phyloP scores from a whole-genome alignment of 2,797 vertebrate genomes.

The Lepidocolaptes lacrymiger region DNA sequence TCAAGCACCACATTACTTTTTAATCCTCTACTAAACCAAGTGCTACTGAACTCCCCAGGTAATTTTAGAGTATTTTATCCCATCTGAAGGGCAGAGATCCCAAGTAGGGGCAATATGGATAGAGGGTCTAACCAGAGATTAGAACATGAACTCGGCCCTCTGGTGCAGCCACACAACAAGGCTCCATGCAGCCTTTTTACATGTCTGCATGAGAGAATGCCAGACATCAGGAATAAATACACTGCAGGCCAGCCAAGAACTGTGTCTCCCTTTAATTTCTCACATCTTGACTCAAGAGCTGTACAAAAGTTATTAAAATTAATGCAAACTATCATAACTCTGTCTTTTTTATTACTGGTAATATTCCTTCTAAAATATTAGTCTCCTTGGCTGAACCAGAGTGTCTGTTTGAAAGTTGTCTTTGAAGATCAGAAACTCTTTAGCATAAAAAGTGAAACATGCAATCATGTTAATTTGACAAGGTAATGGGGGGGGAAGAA shows the following conservation, averaged over 20 bases:
- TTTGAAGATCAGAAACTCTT: constrained; percentile 67
- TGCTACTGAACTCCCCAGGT: not conserved
- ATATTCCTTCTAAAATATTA: constrained; percentile 75
- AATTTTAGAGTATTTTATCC: not conserved
- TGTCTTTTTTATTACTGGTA: constrained; percentile 72
- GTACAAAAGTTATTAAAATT: constrained; percentile 75
- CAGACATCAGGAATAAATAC: not conserved
- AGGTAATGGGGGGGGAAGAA: constrained; percentile 14
- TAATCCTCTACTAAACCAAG: not conserved
- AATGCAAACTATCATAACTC: constrained; percentile 74
- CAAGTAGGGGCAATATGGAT: accelerated
- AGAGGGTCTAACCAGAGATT: not conserved
- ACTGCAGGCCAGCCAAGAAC: constrained; percentile 35
- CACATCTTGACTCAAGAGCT: constrained; percentile 59
- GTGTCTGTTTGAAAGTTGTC: constrained; percentile 65
- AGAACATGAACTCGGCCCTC: not conserved
- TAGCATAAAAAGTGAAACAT: constrained; percentile 63
- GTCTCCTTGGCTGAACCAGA: constrained; percentile 57
- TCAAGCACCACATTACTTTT: not conserved
- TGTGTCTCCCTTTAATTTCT: constrained; percentile 56
- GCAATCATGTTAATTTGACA: constrained; percentile 65
- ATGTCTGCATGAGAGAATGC: not conserved
- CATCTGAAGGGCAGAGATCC: not conserved
- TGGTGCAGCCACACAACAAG: not conserved
- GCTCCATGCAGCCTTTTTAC: not conserved